Percentiles rank a stretch among this genome's conserved stretches.
phyloP scores from a whole-genome alignment of 1,140 invertebrate species.

The Colletes gigas region DNA sequence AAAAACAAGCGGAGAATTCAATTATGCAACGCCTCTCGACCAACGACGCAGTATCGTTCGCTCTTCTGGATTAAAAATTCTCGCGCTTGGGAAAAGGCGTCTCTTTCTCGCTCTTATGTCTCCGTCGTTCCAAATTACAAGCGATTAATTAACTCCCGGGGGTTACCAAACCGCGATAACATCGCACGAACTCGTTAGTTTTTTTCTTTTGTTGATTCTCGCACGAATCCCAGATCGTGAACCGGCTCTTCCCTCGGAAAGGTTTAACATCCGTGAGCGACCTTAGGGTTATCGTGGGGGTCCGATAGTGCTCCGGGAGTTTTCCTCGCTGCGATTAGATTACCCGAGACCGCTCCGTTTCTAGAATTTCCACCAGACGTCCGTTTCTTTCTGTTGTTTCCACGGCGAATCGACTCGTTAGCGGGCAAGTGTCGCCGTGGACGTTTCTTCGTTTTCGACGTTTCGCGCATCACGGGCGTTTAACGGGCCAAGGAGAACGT shows the following conservation, averaged over 20 bases:
- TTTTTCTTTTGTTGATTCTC: neutral
- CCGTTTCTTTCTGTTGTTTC: neutral
- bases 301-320: conserved; percentile 42
- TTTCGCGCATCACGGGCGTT: conserved; percentile 10
- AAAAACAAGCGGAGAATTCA: neutral
- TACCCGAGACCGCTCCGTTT: conserved; percentile 39
- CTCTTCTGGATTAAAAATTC: neutral
- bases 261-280: conserved; percentile 24
- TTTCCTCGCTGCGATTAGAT: conserved; percentile 56
- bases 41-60: neutral
- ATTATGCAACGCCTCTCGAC: neutral
- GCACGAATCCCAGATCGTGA: neutral
- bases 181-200: neutral
- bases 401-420: neutral
- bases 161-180: neutral
- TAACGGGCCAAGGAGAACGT: conserved; percentile 5
- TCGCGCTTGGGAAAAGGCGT: too few species aligned
- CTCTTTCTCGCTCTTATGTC: too few species aligned
- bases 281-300: conserved; percentile 48
- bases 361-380: conserved; percentile 48
- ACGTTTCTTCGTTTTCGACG: neutral
- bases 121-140: neutral
- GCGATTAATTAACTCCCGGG: neutral
- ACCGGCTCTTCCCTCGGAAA: neutral
- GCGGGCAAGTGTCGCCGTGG: neutral